These are phyloP conservation scores for Anomalospiza imberbis DNA, from an alignment of 2,797 vertebrate genomes.

Conservation along the genomic window DNA sequence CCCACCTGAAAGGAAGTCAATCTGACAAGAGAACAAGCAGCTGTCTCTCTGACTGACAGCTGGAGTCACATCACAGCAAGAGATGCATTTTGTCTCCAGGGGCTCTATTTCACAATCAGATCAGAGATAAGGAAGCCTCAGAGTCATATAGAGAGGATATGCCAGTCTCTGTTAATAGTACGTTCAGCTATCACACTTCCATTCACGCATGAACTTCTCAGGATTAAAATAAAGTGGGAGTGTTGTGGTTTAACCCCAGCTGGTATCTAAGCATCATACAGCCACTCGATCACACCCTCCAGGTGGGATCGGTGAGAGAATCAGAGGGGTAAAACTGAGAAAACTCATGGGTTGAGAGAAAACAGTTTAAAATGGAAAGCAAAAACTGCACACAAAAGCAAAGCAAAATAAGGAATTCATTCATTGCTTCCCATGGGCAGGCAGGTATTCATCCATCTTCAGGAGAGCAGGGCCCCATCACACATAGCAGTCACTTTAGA, in stretches of 20 bases:
- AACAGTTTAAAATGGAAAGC: not conserved
- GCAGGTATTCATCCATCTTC: not conserved
- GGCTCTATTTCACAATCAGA: not conserved
- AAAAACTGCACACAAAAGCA: not conserved
- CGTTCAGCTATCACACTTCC: not conserved
- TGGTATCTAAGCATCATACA: not conserved
- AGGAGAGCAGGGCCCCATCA: not conserved
- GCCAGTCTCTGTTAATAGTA: not conserved
- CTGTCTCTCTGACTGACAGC: not conserved
- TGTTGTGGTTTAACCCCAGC: not conserved
- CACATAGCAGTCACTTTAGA: not conserved
- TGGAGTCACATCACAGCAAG: not conserved
- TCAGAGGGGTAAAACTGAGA: not conserved
- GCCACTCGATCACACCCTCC: rapidly evolving
- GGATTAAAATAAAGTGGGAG: not conserved
- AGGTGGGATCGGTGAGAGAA: not conserved
- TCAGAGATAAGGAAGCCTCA: not conserved
- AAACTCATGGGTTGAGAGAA: not conserved
- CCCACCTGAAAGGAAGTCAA: not conserved
- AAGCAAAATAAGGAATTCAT: not conserved
- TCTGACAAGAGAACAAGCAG: not conserved
- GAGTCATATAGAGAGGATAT: not conserved
- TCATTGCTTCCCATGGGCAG: not conserved
- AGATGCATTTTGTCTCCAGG: not conserved
- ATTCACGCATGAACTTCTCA: not conserved